Base-by-base conservation (phyloP, 92 coral and sea anemone genomes). In the Actinostola sp. region DNA sequence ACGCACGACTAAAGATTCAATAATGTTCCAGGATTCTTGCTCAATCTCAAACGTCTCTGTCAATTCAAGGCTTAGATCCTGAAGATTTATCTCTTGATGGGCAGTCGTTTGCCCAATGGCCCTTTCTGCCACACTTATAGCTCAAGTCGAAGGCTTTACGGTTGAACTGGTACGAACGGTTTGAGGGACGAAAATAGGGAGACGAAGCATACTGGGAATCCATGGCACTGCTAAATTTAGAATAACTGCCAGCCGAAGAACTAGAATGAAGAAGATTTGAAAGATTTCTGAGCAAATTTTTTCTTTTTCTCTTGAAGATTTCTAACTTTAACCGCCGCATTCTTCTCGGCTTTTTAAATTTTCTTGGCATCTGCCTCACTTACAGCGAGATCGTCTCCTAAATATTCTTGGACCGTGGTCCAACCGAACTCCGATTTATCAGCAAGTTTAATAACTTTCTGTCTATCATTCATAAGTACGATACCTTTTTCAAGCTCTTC, bases 321-420 rank as follows among this genome's bases (percentile, higher is more conserved):
- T 45, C 38, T 72, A 34, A 59, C 1, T 34, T 29, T 12, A 14
- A 30, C 52, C 1, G 66, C 77, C 3, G 79, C 79, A 39, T 70
- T 73, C 32, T 73, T 60, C 38, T 73, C 79, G 2, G 66, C 64
- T 44, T 38, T 57, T 56, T 57, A 60, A 2, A 56, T 48, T 42
- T 77, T 73, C 20, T 67, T 50, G 35, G 82, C 75, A 62, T 66
- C 75, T 28, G 74, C 82, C 57, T 77, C 82, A 35, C 41, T 61
- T 2, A 66, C 75, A 30, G 82, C 75, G 29, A 77, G 66, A 24
- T 77, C 69, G 41, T 77, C 75, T 24, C 57, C 70, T 7, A 55
- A 38, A 48, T 77, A 73, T 48, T 73, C 80, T 17, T 73, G 54
- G n/a, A 62, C 36, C 13, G 71, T 61, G 53, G 71, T 13, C 61